These are phyloP conservation scores for Oreochromis spilurus DNA, from an alignment of 2,113 vertebrate species.

Conservation along the genomic window DNA sequence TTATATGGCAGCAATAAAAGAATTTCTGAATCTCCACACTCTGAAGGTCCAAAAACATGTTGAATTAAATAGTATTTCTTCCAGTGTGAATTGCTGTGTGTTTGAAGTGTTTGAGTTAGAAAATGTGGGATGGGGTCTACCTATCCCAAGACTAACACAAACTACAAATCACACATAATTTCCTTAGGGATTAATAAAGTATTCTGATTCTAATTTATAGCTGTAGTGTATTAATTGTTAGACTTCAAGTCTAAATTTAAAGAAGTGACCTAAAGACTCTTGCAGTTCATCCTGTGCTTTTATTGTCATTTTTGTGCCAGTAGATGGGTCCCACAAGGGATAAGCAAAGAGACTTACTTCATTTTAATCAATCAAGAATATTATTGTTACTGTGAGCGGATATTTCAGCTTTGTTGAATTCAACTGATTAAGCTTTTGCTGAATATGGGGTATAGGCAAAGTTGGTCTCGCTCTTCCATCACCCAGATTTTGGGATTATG, in stretches of 20 bases:
- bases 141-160: background rate
- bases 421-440: background rate
- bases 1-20: no score
- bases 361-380: background rate
- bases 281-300: background rate
- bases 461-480: background rate
- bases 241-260: background rate
- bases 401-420: background rate
- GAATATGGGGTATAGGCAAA: background rate
- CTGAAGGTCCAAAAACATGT: background rate
- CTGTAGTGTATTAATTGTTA: background rate
- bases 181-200: background rate
- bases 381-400: background rate
- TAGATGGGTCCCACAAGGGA: background rate
- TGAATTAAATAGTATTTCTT: background rate
- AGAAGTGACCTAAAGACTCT: background rate
- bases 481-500: background rate
- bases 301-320: background rate
- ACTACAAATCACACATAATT: background rate
- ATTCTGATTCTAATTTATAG: background rate
- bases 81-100: background rate
- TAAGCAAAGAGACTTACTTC: background rate
- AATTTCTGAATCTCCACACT: no score
- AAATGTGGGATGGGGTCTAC: background rate
- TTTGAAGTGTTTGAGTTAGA: background rate